Conservation (phyloP, 2,797 vertebrate species). For the Emydoidea blandingii region DNA sequence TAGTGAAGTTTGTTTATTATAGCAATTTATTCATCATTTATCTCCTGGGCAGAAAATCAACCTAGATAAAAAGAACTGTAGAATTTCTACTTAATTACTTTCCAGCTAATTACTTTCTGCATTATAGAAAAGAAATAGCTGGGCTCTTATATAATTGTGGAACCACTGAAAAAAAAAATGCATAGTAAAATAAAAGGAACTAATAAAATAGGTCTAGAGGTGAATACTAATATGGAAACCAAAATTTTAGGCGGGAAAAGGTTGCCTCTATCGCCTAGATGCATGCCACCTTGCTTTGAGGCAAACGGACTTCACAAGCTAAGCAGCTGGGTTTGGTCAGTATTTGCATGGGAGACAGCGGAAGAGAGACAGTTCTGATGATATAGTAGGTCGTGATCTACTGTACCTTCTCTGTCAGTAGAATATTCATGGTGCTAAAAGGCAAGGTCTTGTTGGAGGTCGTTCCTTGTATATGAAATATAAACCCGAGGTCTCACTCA, state of each 20-base stretch:
- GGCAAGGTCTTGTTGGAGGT: neutral
- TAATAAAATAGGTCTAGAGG: neutral
- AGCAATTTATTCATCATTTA: slow-evolving; percentile 63
- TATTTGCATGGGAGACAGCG: accelerated
- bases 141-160: neutral
- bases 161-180: neutral
- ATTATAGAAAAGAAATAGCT: neutral
- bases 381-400: neutral
- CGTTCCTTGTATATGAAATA: neutral
- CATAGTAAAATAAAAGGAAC: neutral
- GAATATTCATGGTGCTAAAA: neutral
- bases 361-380: neutral
- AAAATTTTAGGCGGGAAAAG: neutral
- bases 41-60: slow-evolving; percentile 52
- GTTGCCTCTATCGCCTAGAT: neutral
- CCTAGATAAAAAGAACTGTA: slow-evolving; percentile 19
- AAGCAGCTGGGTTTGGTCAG: neutral
- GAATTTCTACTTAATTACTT: slow-evolving; percentile 28
- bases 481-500: neutral
- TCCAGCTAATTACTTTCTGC: slow-evolving; percentile 36
- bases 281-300: neutral
- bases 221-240: neutral
- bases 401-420: neutral
- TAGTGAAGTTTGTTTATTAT: slow-evolving; percentile 70
- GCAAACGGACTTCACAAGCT: neutral